Percentiles rank a stretch among this genome's conserved stretches.
Evolutionary conservation across 2,888 invertebrate genomes (phyloP).

Genomic region (Hirudinaria manillensis): DNA sequence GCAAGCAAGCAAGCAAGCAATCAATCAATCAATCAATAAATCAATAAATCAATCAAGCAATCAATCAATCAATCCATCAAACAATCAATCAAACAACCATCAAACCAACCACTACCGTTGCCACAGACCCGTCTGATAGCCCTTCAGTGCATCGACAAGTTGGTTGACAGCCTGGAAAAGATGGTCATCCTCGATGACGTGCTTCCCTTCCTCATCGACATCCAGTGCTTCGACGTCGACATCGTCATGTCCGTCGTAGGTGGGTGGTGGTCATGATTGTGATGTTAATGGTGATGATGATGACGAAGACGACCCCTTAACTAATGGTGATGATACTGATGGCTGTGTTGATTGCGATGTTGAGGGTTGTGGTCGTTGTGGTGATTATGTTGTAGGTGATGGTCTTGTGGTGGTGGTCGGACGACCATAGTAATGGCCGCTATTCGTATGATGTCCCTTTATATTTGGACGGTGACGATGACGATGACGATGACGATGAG

Average conservation of each 20-base stretch:
- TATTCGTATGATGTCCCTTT: too few species aligned
- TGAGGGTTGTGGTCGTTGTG: conserved; percentile 5
- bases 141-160: conserved; percentile 63
- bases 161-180: conserved; percentile 76
- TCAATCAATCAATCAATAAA: neutral
- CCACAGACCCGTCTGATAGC: conserved; percentile 46
- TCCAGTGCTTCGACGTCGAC: conserved; percentile 79
- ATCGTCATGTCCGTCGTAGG: conserved; percentile 83
- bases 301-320: neutral
- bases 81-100: neutral
- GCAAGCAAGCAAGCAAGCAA: neutral
- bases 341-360: neutral
- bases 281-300: neutral
- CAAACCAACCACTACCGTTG: neutral
- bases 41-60: neutral
- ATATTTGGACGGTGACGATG: too few species aligned
- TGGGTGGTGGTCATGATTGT: conserved; percentile 57
- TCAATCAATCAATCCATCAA: neutral
- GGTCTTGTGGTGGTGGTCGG: too few species aligned
- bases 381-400: neutral
- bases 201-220: conserved; percentile 77
- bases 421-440: too few species aligned
- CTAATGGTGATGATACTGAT: neutral
- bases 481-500: neutral
- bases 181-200: conserved; percentile 83